Percentiles rank a stretch among this genome's conserved stretches.
phyloP scores from a whole-genome alignment of 2,797 vertebrate species.

The Thunnus albacares region DNA sequence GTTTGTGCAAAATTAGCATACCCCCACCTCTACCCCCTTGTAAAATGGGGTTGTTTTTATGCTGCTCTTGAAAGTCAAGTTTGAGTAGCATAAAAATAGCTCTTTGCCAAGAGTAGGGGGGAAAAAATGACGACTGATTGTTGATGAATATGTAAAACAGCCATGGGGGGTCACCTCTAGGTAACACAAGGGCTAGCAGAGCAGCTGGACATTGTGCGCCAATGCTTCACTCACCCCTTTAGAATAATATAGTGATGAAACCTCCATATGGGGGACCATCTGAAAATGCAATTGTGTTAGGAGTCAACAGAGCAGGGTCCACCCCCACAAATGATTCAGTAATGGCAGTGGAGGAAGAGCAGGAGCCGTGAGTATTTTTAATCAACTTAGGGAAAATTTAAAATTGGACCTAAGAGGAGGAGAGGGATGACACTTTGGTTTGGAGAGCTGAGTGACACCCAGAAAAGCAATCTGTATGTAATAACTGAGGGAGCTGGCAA shows the following conservation, averaged over 20 bases:
- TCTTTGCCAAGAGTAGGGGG: slow-evolving; percentile 49
- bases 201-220: slow-evolving; percentile 79
- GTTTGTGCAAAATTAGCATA: slow-evolving; percentile 28
- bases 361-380: slow-evolving; percentile 53
- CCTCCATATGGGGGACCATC: slow-evolving; percentile 80
- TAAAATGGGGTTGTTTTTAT: slow-evolving; percentile 48
- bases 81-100: slow-evolving; percentile 76
- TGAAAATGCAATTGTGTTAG: slow-evolving; percentile 83
- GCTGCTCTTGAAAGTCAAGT: slow-evolving; percentile 48
- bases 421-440: slow-evolving; percentile 28
- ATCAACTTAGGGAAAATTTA: slow-evolving; percentile 56
- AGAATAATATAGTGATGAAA: slow-evolving; percentile 68
- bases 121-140: slow-evolving; percentile 55
- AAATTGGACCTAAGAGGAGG: slow-evolving; percentile 51
- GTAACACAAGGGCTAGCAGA: slow-evolving; percentile 71
- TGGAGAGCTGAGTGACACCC: slow-evolving; percentile 24
- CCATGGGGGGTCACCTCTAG: slow-evolving; percentile 82
- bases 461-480: slow-evolving; percentile 23
- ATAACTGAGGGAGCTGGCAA: neutral
- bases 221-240: slow-evolving; percentile 60
- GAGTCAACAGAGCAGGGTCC: slow-evolving; percentile 78
- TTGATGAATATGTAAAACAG: slow-evolving; percentile 80
- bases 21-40: slow-evolving; percentile 9
- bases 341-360: slow-evolving; percentile 53
- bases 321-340: slow-evolving; percentile 63